Evolutionary conservation across 2,888 invertebrate genomes (phyloP).

Genomic region (Sinhomidia bicolor): DNA sequence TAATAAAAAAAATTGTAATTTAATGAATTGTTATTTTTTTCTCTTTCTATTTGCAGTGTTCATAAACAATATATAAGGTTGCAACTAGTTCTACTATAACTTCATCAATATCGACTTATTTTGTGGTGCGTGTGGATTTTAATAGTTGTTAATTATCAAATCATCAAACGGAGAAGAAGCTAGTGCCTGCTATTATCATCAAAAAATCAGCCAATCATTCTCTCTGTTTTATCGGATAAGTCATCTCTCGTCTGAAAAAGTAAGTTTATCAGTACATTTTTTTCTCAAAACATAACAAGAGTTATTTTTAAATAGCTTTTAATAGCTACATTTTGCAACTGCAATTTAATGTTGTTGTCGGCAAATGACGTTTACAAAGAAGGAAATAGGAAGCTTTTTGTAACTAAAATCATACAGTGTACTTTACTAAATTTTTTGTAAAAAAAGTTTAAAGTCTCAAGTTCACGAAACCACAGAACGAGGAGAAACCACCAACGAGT

Average conservation of each 20-base stretch:
- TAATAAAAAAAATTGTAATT: background rate
- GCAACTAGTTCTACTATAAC: slow-evolving; percentile 28
- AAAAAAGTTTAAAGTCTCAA: slow-evolving; percentile 23
- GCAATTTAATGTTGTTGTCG: background rate
- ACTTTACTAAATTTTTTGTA: background rate
- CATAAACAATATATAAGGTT: slow-evolving; percentile 63
- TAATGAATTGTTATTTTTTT: slow-evolving; percentile 11
- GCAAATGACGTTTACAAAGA: background rate
- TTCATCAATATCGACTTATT: slow-evolving; percentile 45
- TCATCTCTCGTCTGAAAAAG: slow-evolving; percentile 14
- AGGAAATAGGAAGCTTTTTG: background rate
- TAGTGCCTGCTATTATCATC: slow-evolving; percentile 67
- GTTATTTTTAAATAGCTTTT: background rate
- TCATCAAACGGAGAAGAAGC: slow-evolving; percentile 58
- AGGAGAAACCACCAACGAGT: background rate
- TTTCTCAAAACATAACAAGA: too few relatives aligned
- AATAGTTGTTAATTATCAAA: slow-evolving; percentile 51
- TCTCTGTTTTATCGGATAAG: slow-evolving; percentile 48
- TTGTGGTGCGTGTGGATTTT: slow-evolving; percentile 52
- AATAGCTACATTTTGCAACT: background rate
- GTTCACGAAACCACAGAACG: slow-evolving; percentile 7
- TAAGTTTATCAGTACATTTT: background rate
- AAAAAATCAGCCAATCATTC: slow-evolving; percentile 59
- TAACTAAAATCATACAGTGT: background rate
- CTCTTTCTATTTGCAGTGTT: slow-evolving; percentile 57